Percentiles rank a stretch among this genome's conserved stretches.
These are phyloP conservation scores for Cosmia trapezina DNA, from an alignment of 2,888 invertebrate genomes.

Conservation along the genomic window DNA sequence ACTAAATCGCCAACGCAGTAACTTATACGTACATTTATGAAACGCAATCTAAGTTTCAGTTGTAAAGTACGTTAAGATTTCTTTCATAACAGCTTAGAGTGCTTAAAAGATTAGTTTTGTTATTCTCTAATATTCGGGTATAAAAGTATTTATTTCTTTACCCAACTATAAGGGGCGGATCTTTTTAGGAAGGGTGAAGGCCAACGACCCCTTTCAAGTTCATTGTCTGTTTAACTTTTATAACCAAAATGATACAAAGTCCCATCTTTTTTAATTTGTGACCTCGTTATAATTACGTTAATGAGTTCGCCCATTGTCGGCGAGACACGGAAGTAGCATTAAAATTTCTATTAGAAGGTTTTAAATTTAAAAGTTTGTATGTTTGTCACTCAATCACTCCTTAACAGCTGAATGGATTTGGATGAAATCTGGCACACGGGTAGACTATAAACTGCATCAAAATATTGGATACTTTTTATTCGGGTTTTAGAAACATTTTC, in stretches of 20 bases:
- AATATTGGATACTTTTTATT: neutral
- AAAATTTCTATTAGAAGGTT: constrained; percentile 6
- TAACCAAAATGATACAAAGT: constrained; percentile 6
- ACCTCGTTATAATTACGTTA: constrained; percentile 33
- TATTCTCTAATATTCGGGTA: neutral
- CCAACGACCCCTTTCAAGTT: neutral
- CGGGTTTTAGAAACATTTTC: neutral
- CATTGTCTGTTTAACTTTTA: constrained; percentile 13
- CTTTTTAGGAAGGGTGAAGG: neutral
- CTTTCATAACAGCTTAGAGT: neutral
- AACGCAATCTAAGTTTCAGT: neutral
- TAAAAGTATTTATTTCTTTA: neutral
- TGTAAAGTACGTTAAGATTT: neutral
- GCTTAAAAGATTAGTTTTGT: neutral
- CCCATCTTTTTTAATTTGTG: constrained; percentile 25
- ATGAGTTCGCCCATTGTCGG: constrained; percentile 19
- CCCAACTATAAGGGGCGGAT: neutral
- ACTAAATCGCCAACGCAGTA: neutral
- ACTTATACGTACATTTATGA: neutral
- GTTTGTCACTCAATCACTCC: neutral
- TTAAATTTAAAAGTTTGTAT: neutral
- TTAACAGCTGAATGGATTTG: neutral
- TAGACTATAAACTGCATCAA: neutral
- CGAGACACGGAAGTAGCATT: constrained; percentile 41
- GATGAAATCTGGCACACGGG: neutral